Conservation (phyloP, 2,113 vertebrate genomes). For the Hippoglossus stenolepis region DNA sequence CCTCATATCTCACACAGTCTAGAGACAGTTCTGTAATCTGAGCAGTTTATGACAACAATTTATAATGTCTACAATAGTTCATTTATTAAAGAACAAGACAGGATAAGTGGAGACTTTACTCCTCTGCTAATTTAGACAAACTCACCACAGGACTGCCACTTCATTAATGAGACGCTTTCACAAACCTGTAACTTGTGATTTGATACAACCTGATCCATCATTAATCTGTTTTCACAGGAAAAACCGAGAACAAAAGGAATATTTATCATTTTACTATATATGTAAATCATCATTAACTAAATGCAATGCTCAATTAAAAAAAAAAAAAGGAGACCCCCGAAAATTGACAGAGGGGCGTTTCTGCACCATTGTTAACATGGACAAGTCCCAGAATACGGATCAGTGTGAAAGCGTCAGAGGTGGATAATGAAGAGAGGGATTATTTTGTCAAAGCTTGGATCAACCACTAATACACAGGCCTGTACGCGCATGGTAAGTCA, state of each 20-base stretch:
- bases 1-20: conserved; percentile 33
- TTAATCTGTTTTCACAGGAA: conserved; percentile 22
- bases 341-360: conserved; percentile 33
- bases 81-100: conserved; percentile 57
- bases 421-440: conserved; percentile 70
- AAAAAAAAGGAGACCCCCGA: conserved; percentile 35
- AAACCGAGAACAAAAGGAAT: conserved; percentile 20
- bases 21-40: conserved; percentile 32
- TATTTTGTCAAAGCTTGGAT: conserved; percentile 72
- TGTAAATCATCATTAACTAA: conserved; percentile 52
- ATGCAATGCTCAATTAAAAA: conserved; percentile 51
- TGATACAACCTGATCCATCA: conserved; percentile 47
- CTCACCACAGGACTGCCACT: conserved; percentile 35
- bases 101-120: conserved; percentile 51
- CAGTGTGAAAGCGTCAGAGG: conserved; percentile 60
- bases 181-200: conserved; percentile 43
- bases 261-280: conserved; percentile 28
- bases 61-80: conserved; percentile 55
- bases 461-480: conserved; percentile 64
- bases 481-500: conserved; percentile 49
- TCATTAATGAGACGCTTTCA: conserved; percentile 52
- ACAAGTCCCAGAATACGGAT: conserved; percentile 50
- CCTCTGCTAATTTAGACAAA: conserved; percentile 53
- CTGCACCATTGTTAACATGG: conserved; percentile 17
- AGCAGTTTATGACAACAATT: conserved; percentile 61